These are phyloP conservation scores for Gnathonemus longibarbis DNA, from an alignment of 2,113 vertebrate genomes.

Conservation along the genomic window DNA sequence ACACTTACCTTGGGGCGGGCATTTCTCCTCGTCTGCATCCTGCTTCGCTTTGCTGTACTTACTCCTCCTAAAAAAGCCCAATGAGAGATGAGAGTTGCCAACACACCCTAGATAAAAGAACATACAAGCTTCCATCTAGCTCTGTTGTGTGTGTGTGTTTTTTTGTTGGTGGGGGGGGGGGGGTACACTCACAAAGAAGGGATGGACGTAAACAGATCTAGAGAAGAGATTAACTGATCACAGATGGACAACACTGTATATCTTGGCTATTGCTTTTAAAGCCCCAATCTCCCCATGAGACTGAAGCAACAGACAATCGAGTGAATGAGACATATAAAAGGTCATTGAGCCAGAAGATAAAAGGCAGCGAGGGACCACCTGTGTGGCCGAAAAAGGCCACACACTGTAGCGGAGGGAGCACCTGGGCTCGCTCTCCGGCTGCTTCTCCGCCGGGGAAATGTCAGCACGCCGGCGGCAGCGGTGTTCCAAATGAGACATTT, in stretches of 20 bases:
- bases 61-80: slow-evolving; percentile 69
- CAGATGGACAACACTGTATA: slow-evolving; percentile 4
- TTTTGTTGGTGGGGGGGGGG: not conserved
- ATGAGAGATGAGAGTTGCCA: not conserved
- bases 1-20: slow-evolving; percentile 83
- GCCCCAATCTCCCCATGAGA: not conserved
- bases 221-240: slow-evolving; percentile 14
- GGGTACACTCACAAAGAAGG: not conserved
- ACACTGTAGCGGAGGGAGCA: slow-evolving; percentile 48
- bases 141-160: not conserved
- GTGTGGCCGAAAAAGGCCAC: slow-evolving; percentile 51
- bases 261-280: slow-evolving; percentile 18
- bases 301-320: slow-evolving; percentile 1
- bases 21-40: slow-evolving; percentile 92
- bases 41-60: slow-evolving; percentile 97
- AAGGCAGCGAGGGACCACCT: slow-evolving; percentile 44
- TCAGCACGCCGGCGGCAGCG: not conserved
- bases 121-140: not conserved
- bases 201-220: slow-evolving; percentile 6
- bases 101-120: not conserved
- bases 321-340: not conserved
- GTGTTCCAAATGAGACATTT: not conserved
- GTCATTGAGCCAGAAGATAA: slow-evolving; percentile 4
- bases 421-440: not conserved
- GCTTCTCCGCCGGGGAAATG: not conserved